These are phyloP conservation scores for Lycia hirtaria DNA, from an alignment of 2,888 invertebrate genomes.

Conservation along the genomic window DNA sequence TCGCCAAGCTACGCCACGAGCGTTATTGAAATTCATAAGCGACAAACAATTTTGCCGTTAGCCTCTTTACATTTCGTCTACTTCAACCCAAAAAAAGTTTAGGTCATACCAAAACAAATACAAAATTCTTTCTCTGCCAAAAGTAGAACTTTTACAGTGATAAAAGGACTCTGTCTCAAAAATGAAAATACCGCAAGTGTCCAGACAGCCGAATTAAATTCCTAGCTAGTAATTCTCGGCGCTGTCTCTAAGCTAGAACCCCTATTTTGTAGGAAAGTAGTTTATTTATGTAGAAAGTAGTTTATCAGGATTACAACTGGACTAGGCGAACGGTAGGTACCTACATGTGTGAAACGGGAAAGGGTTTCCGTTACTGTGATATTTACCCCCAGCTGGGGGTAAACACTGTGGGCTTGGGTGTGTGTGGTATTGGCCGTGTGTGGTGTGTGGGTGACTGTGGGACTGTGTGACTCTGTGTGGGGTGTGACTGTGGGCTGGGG, in stretches of 20 bases:
- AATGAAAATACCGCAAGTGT: constrained; percentile 8
- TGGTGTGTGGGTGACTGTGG: neutral
- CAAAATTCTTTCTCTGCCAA: neutral
- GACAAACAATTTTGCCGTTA: no score
- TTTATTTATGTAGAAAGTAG: no score
- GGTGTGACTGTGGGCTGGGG: no score
- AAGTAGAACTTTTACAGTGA: neutral
- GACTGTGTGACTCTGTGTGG: no score
- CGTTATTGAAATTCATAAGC: neutral
- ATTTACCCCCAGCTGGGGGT: neutral
- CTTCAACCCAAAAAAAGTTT: no score
- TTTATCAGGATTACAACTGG: neutral
- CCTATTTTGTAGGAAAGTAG: neutral
- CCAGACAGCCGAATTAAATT: constrained; percentile 17
- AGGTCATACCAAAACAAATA: neutral
- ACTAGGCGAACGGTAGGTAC: neutral
- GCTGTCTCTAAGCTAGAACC: constrained; percentile 6
- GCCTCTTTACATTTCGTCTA: no score
- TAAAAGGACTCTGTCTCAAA: neutral
- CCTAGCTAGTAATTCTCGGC: constrained; percentile 1
- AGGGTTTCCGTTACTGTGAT: constrained; percentile 9
- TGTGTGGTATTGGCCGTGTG: no score
- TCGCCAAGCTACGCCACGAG: neutral
- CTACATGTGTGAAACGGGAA: constrained; percentile 3
- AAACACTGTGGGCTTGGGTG: neutral